phyloP scores from a whole-genome alignment of 2,888 invertebrate genomes.

The Sinhomidia bicolor region DNA sequence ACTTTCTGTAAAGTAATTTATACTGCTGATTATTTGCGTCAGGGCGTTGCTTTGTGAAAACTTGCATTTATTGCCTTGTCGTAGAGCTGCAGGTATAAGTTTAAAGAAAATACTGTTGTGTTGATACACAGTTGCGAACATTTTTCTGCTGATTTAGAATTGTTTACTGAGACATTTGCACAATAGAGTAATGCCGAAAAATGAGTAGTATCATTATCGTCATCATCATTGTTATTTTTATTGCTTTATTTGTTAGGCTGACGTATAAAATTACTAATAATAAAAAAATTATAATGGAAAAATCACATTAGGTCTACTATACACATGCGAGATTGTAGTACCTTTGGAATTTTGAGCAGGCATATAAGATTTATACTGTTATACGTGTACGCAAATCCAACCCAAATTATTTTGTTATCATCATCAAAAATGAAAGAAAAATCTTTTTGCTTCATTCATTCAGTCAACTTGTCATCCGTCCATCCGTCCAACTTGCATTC shows the following conservation, averaged over 20 bases:
- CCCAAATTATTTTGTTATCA: not conserved
- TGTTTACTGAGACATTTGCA: conserved; percentile 14
- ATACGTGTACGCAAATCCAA: not conserved
- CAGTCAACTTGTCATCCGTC: conserved; percentile 40
- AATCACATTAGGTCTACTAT: conserved; percentile 50
- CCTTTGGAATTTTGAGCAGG: not conserved
- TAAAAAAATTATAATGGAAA: conserved; percentile 45
- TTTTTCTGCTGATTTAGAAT: conserved; percentile 37
- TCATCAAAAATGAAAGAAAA: conserved; percentile 21
- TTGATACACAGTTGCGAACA: conserved; percentile 10
- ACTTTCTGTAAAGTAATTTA: not conserved
- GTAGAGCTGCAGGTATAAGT: conserved; percentile 26
- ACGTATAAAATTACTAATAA: conserved; percentile 51
- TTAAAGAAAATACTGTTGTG: not conserved
- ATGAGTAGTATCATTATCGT: conserved; percentile 19
- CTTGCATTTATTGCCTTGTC: not conserved
- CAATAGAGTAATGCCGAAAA: conserved; percentile 19
- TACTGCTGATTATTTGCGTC: not conserved
- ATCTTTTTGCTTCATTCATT: conserved; percentile 19
- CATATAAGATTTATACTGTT: not conserved
- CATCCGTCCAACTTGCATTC: conserved; percentile 46
- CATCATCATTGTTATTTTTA: conserved; percentile 45
- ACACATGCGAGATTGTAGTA: conserved; percentile 1
- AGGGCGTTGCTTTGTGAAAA: not conserved
- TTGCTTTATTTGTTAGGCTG: conserved; percentile 57